These are phyloP conservation scores for Lota lota DNA, from an alignment of 2,113 vertebrate genomes.

Conservation along the genomic window DNA sequence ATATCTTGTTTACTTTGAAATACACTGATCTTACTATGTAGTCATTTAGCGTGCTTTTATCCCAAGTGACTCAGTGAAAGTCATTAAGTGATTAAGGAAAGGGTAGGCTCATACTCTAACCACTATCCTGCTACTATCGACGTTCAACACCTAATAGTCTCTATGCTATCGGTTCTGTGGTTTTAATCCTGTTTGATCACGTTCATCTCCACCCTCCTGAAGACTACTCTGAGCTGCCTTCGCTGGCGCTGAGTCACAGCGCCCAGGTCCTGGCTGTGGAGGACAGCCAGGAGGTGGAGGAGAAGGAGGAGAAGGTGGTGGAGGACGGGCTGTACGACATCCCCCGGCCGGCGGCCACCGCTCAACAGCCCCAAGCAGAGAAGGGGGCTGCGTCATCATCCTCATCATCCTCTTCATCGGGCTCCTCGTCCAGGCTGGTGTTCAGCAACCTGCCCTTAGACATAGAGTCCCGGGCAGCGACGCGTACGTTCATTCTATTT, in stretches of 20 bases:
- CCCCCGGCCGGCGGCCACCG: slow-evolving; percentile 73
- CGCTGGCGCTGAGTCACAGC: slow-evolving; percentile 56
- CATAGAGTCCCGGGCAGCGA: slow-evolving; percentile 58
- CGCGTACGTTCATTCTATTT: slow-evolving; percentile 46
- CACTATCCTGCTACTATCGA: too few relatives aligned
- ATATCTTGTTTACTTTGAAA: too few relatives aligned
- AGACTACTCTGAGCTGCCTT: slow-evolving; percentile 78
- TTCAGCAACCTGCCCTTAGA: slow-evolving; percentile 82
- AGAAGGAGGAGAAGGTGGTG: slow-evolving; percentile 82
- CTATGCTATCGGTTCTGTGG: too few relatives aligned
- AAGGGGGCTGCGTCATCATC: slow-evolving; percentile 77
- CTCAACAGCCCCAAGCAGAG: slow-evolving; percentile 87
- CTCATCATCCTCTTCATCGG: slow-evolving; percentile 60
- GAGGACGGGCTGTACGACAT: slow-evolving; percentile 87
- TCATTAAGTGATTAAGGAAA: too few relatives aligned
- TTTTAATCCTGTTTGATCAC: too few relatives aligned
- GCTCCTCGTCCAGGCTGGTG: slow-evolving; percentile 70
- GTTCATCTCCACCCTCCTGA: neutral
- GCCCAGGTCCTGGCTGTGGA: slow-evolving; percentile 62
- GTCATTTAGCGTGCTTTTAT: too few relatives aligned
- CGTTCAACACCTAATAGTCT: too few relatives aligned
- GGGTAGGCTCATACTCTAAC: too few relatives aligned
- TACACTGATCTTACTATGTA: too few relatives aligned
- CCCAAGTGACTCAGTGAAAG: too few relatives aligned
- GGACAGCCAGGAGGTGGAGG: slow-evolving; percentile 82